Evolutionary conservation across 2,113 vertebrate genomes (phyloP), one percentile per base, ranked within the genome.

Genomic region (Manacus vitellinus): DNA sequence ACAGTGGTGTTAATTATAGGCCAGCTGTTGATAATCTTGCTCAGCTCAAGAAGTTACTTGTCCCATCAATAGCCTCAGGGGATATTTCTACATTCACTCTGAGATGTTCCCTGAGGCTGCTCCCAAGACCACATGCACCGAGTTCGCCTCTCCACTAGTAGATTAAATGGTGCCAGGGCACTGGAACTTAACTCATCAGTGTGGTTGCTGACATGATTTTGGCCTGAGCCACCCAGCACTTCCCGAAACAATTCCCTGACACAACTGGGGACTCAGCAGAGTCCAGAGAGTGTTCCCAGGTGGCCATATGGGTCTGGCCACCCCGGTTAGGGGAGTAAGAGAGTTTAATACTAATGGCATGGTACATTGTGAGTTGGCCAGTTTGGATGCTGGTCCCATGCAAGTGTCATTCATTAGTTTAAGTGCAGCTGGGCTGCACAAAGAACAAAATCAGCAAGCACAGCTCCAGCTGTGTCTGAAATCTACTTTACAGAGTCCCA

Each of bases 341-440:
- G 33, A 28, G 17, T 82, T 89, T 85, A 72, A 75, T 75, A 7
- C 8, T 74, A 72, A 88, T 37, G 39, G 63, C 77, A 33, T n/a
- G 33, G 25, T 75, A 61, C 24, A 3, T 44, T 88, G 44, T 68
- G 82, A 92, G 31, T 31, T 85, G 71, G 85, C 58, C 17, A n/a
- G 58, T 85, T 95, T 93, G 21, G 39, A 54, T 85, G 85, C 27
- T 41, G 66, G 70, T 79, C 62, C 71, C 58, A 44, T 33, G 49
- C 82, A 94, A 96, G 66, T 82, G 95, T 95, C 94, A 95, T 92
- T 94, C 75, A 75, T 94, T 88, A 95, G 17, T 76, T 14, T 65
- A 61, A 79, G 41, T 9, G 15, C 78, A 89, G 66, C 85, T 96
- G 88, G 44, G 41, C 78, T 79, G 71, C 47, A 79, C 21, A 65